Conservation (phyloP, 1,140 invertebrate species). For the Ooceraea biroi region DNA sequence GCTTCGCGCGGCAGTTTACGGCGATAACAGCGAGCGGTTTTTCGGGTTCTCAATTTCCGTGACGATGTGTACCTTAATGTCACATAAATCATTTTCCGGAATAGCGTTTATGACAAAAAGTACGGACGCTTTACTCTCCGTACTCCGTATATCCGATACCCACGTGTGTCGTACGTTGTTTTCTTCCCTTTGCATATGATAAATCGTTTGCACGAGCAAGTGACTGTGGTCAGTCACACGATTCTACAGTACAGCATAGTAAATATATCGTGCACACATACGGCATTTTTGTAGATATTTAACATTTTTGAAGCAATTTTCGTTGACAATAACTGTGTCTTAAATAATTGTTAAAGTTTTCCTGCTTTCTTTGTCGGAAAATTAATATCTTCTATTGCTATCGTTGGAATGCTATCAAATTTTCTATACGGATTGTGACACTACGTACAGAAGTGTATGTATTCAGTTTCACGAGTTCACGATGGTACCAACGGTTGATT, state of each 20-base stretch:
- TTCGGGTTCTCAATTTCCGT: constrained; percentile 40
- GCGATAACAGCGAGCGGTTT: constrained; percentile 53
- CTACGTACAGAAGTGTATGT: constrained; percentile 13
- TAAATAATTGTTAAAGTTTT: too few species aligned
- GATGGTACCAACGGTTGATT: constrained; percentile 61
- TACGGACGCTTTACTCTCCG: constrained; percentile 36
- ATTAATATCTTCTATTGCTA: background rate
- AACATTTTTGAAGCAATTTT: background rate
- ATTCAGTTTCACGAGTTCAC: constrained; percentile 23
- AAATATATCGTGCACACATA: background rate
- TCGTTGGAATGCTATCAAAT: constrained; percentile 8
- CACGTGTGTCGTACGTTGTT: constrained; percentile 34
- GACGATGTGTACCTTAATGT: constrained; percentile 54
- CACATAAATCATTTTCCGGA: constrained; percentile 57
- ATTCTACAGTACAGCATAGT: constrained; percentile 27
- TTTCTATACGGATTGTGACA: constrained; percentile 45
- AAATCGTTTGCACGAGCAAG: constrained; percentile 33
- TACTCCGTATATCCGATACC: constrained; percentile 34
- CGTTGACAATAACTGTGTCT: background rate
- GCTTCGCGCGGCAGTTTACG: constrained; percentile 43
- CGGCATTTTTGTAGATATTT: too few species aligned
- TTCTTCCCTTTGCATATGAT: constrained; percentile 57
- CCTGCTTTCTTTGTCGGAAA: background rate
- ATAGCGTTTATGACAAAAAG: constrained; percentile 33
- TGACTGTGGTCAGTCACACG: constrained; percentile 16